Percentiles rank a stretch among this genome's conserved stretches.
phyloP scores from a whole-genome alignment of 2,888 invertebrate genomes.

The Rapana venosa region DNA sequence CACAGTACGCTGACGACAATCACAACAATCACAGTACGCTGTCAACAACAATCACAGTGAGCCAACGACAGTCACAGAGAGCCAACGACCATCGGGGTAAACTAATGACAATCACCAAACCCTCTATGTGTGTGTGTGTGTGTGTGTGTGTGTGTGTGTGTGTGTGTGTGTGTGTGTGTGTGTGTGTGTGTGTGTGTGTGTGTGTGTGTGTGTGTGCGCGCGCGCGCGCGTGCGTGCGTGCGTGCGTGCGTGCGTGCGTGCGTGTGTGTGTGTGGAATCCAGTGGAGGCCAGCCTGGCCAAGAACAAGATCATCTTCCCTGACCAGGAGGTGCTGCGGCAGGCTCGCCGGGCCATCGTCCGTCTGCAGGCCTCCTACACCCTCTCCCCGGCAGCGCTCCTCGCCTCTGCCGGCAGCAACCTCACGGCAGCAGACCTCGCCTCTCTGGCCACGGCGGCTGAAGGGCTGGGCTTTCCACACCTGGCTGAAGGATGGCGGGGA shows the following conservation, averaged over 20 bases:
- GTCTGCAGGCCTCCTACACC: constrained; percentile 46
- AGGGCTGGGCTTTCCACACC: constrained; percentile 10
- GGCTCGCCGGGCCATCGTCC: constrained; percentile 37
- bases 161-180: no score
- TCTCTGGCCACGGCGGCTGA: constrained; percentile 25
- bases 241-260: no score
- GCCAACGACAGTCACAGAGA: no score
- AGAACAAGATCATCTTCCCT: constrained; percentile 30
- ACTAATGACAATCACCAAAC: no score
- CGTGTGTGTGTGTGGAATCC: not conserved
- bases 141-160: no score
- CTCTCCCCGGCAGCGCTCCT: constrained; percentile 26
- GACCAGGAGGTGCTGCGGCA: constrained; percentile 20
- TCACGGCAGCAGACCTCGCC: constrained; percentile 17
- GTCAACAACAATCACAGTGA: no score
- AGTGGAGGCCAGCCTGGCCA: constrained; percentile 38
- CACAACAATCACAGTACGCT: no score
- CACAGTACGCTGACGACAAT: no score
- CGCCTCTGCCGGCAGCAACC: constrained; percentile 27
- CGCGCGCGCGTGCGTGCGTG: not conserved
- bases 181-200: not conserved
- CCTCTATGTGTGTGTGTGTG: no score
- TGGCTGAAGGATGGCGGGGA: constrained; percentile 32
- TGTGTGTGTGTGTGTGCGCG: constrained; percentile 3
- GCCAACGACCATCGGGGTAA: no score